Base-by-base conservation (phyloP, 2,797 vertebrate genomes). In the Nyctalus aviator region DNA sequence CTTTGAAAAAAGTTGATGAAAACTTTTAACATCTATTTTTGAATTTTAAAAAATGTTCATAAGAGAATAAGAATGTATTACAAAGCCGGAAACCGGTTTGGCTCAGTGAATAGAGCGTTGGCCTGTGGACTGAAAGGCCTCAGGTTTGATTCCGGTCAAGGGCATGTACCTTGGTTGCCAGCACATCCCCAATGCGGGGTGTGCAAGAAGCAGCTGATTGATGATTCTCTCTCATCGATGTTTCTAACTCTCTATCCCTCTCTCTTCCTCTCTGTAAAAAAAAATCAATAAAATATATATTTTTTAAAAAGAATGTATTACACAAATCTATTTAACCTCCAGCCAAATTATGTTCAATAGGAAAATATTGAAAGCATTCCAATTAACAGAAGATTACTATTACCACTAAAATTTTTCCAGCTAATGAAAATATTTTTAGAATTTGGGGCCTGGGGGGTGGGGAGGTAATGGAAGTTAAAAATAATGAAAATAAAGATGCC, bases 1-100 rank as follows among this genome's bases (percentile, higher is more conserved):
- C 73, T 89, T 77, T 84, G 57, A 81, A 89, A 32, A 46, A 75
- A 85, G 50, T 89, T 75, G 12, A 76, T 59, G 64, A 86, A 87
- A 89, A 73, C 21, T 44, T 76, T 32, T 37, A 85, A 53, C 44
- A 62, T 32, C 6, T 48, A 48, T 14, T 48, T 48, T 48, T 48
- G 46, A 48, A 48, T 48, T 46, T 46, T 44, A 0, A 68, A 92
- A 88, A 84, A 81, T 48, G 15, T 73, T 57, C 25, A 35, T 53
- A 50, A 75, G 68, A 44, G 7, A 76, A 76, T 76, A 91, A 76
- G 21, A 73, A 77, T 44, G 76, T 30, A 68, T 66, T 21, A 59
- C 5, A 44, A 9, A 30, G 37, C 37, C 1, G 8, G 44, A 44
- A 44, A 15, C 48, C 12, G 14, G 48, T 50, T 50, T 50, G 48